Conservation (phyloP, 2,113 vertebrate genomes). For the Azemiops feae region DNA sequence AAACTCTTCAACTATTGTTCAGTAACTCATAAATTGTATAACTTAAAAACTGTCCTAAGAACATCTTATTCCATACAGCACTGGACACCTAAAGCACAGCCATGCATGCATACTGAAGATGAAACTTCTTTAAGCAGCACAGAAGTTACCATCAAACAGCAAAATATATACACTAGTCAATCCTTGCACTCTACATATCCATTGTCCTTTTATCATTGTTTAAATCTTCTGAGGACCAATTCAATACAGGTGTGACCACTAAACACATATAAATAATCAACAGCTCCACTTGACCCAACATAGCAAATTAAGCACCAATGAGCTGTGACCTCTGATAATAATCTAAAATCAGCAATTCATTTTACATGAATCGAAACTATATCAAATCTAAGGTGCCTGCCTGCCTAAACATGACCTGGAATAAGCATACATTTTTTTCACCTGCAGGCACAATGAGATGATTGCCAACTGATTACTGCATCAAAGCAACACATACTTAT, state of each 20-base stretch:
- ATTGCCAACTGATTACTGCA: background rate
- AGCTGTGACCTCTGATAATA: background rate
- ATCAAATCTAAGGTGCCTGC: background rate
- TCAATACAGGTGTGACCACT: background rate
- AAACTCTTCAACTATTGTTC: background rate
- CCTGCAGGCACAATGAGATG: background rate
- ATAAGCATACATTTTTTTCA: background rate
- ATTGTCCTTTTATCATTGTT: background rate
- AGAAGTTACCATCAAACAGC: background rate
- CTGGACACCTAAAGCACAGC: background rate
- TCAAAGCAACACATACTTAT: background rate
- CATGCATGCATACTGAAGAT: background rate
- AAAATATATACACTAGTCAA: background rate
- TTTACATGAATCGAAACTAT: background rate
- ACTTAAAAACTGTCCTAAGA: background rate
- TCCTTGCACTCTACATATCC: background rate
- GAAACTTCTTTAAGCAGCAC: background rate
- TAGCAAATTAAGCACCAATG: background rate
- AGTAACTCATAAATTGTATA: background rate
- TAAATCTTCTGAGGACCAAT: background rate
- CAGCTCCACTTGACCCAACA: background rate
- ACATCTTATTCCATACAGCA: background rate
- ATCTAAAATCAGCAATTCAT: background rate
- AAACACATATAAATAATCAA: background rate
- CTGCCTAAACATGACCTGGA: background rate